Conservation (phyloP, 2,888 invertebrate genomes). For the Agriopis marginaria region DNA sequence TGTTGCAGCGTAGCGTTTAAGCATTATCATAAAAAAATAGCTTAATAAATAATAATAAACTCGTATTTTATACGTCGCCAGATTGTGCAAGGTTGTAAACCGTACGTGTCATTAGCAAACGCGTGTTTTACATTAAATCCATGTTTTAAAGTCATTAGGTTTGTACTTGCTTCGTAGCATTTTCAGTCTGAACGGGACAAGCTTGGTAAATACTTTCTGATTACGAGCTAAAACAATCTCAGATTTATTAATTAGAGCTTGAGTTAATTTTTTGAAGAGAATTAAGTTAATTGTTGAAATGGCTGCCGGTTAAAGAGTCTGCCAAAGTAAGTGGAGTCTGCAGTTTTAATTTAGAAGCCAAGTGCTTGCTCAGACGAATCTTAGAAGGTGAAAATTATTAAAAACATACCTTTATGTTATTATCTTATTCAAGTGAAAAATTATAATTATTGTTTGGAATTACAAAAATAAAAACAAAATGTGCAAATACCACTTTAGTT, state of each 20-base stretch:
- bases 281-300: conserved; percentile 19
- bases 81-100: conserved; percentile 30
- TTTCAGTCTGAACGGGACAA: conserved; percentile 8
- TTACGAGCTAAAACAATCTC: conserved; percentile 54
- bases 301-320: conserved; percentile 4
- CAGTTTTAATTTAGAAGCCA: conserved; percentile 7
- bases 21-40: not conserved
- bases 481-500: not conserved
- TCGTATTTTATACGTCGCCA: conserved; percentile 25
- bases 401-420: not conserved
- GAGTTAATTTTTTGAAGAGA: conserved; percentile 38
- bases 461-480: too few relatives aligned
- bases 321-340: conserved; percentile 1
- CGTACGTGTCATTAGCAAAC: conserved; percentile 41
- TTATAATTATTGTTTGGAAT: not conserved
- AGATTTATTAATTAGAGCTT: conserved; percentile 54
- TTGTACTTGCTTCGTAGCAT: conserved; percentile 4
- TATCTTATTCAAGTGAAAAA: not conserved
- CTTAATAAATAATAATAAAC: conserved; percentile 24
- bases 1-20: not conserved
- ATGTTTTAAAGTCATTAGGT: conserved; percentile 37
- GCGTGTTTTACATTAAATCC: conserved; percentile 39
- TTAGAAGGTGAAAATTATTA: not conserved
- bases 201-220: conserved; percentile 53
- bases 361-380: not conserved